Evolutionary conservation across 2,113 vertebrate species (phyloP), one percentile per base, ranked within the genome.

Genomic region (Marmota flaviventris): DNA sequence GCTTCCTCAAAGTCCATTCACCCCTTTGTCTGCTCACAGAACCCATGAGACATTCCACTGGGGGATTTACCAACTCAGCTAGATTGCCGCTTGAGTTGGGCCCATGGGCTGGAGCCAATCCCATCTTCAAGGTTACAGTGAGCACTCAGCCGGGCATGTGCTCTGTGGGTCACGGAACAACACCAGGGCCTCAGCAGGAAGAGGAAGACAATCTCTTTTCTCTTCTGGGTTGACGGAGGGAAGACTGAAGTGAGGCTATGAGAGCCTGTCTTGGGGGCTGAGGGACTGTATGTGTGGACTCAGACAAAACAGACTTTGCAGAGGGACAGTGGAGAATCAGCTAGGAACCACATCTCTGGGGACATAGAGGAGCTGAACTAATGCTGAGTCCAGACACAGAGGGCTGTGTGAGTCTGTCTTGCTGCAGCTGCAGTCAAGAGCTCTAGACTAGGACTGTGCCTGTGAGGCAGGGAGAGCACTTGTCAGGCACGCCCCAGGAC

Each of bases 281-380:
- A 56, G n/a, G 24, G 37, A 8, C 9, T 25, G 61, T 63, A 2
- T 7, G 11, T 25, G 69, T 32, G 24, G 37, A 61, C 25, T 4
- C 48, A 76, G 27, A 10, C 0, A 0, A 53, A 56, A 32, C 18
- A 37, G 37, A 45, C 32, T 61, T 24, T 14, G 39, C 48, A 83
- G 24, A 76, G 56, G 51, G 32, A 34, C 25, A 56, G 51, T 37
- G n/a, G 11, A n/a, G 77, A 85, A 24, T 42, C 29, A 16, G 65
- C 5, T 12, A 42, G 89, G 34, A 75, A 13, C 5, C n/a, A 20
- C 4, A 5, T 10, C 34, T 45, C 0, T 8, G 42, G n/a, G 12
- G 85, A 32, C 34, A 1, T 27, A 0, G 1, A 72, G 76, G 17
- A n/a, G 37, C 25, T 6, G 32, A 42, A 2, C 0, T 2, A 4